Evolutionary conservation across 2,113 vertebrate genomes (phyloP).

Genomic region (Ondatra zibethicus): DNA sequence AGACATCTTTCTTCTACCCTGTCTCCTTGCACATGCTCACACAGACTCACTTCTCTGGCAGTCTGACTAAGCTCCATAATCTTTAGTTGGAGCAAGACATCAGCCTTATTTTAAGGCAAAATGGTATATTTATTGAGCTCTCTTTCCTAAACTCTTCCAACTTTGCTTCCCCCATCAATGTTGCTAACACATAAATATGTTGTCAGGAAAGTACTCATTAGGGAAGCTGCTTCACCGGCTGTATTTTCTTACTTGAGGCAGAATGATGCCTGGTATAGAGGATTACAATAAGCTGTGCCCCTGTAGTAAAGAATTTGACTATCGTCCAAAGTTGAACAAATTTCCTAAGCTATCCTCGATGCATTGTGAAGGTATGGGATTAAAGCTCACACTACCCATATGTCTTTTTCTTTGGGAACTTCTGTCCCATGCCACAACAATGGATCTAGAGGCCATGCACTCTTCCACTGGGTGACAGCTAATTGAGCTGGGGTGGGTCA

Average conservation of each 20-base stretch:
- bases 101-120: background rate
- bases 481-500: background rate
- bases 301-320: background rate
- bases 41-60: background rate
- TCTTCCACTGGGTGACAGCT: background rate
- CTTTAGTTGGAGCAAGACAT: background rate
- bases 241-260: background rate
- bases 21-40: background rate
- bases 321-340: background rate
- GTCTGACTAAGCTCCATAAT: background rate
- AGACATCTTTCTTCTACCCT: background rate
- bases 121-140: background rate
- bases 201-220: background rate
- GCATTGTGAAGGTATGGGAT: background rate
- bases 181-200: background rate
- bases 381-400: fast-evolving
- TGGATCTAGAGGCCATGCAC: background rate
- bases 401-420: background rate
- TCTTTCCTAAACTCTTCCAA: background rate
- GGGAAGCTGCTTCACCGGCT: background rate
- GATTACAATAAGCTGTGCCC: background rate
- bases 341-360: conserved; percentile 35
- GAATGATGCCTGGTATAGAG: background rate
- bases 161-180: background rate
- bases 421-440: background rate